Percentiles rank a stretch among this genome's conserved stretches.
Evolutionary conservation across 2,113 vertebrate genomes (phyloP).

Genomic region (Paracyprichromis sp.): DNA sequence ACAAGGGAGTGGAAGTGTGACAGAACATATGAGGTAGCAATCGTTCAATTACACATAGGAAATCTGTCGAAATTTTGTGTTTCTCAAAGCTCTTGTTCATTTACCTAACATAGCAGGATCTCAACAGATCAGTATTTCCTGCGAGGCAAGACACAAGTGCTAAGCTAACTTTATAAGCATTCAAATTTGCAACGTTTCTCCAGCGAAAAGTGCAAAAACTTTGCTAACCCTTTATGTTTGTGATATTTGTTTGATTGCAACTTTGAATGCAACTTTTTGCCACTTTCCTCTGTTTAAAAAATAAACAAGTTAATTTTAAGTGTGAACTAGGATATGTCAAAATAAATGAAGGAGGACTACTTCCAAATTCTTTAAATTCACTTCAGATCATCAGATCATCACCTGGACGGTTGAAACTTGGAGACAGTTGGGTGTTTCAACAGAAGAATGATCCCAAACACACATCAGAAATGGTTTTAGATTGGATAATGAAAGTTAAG

Average conservation of each 20-base stretch:
- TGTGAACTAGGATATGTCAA: not conserved
- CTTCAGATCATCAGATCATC: not conserved
- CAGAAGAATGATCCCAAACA: not conserved
- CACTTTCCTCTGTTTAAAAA: not conserved
- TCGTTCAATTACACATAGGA: fast-evolving
- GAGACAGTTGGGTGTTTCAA: not conserved
- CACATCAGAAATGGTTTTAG: not conserved
- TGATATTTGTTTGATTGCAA: not conserved
- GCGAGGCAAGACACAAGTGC: not conserved
- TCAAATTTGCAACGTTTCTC: not conserved
- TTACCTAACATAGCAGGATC: not conserved
- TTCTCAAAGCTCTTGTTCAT: not conserved
- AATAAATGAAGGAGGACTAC: not conserved
- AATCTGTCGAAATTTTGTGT: not conserved
- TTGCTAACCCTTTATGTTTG: not conserved
- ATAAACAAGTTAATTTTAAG: not conserved
- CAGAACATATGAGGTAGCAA: not conserved
- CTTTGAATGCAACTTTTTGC: not conserved
- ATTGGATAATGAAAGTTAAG: not conserved
- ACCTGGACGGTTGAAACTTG: not conserved
- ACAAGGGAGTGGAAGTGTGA: not conserved
- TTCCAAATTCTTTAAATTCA: not conserved
- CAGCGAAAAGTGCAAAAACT: not conserved
- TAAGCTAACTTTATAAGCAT: not conserved
- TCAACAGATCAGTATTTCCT: not conserved